Evolutionary conservation across 2,888 invertebrate genomes (phyloP), one percentile per base, ranked within the genome.

Genomic region (Cryptosula pallasiana): DNA sequence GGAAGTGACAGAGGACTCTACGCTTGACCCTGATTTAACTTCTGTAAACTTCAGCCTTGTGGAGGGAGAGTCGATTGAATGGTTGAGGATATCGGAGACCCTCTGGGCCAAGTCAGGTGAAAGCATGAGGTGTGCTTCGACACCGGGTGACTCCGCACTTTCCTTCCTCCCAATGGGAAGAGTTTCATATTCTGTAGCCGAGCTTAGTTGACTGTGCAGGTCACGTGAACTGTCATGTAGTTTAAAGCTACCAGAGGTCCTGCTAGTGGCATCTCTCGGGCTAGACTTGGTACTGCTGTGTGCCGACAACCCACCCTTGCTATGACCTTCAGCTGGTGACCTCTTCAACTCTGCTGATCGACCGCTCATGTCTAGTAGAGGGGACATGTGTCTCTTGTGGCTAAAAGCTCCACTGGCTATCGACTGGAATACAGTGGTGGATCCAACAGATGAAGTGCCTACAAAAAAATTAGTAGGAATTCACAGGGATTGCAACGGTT

Each of bases 101-200:
- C 63, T 20, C 34, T 63, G 63, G n/a, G 63, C 63, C 32, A 63
- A n/a, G 63, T 63, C 63, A n/a, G 63, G 63, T 29, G 63, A 63
- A 9, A 63, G 63, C 32, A 63, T 16, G 2, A 63, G 63, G 13
- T 63, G 63, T 5, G 63, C 63, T 29, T 27, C 25, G 25, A 32
- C 32, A 27, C 32, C 32, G 9, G 63, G 32, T 32, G 63, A 63
- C 25, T 25, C 29, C 27, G 25, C 13, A 5, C 29, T 32, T 16
- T 63, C 34, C 2, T 5, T 20, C 13, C 20, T 20, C 13, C 13
- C 20, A 27, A 2, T 16, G 27, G 63, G 63, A 27, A 63, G 63
- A 63, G 63, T 27, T 9, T 20, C 27, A n/a, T 63, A 63, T 32
- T 63, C 63, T n/a, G 63, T 63, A 13, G 34, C 63, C 25, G 63